These are phyloP conservation scores for Diorhabda sublineata DNA, from an alignment of 1,140 invertebrate genomes.

Conservation along the genomic window DNA sequence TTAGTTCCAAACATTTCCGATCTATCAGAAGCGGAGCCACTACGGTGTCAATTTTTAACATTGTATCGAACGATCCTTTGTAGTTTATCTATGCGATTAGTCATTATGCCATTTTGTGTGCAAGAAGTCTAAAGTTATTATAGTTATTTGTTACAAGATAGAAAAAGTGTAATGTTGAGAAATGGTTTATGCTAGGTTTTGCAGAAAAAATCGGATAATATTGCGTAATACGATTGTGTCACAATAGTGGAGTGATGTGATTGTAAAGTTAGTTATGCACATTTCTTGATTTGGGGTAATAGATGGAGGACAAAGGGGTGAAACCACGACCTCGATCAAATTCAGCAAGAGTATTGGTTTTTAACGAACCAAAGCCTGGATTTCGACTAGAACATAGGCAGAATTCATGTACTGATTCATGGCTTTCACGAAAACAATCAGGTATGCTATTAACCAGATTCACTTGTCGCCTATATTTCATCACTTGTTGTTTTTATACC, in stretches of 20 bases:
- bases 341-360: conserved; percentile 54
- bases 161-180: neutral
- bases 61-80: no score
- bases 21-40: no score
- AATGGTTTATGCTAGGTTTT: neutral
- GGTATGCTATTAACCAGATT: conserved; percentile 16
- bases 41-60: no score
- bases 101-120: no score
- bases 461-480: neutral
- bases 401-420: conserved; percentile 25
- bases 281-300: conserved; percentile 28
- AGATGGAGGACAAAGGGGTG: conserved; percentile 44
- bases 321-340: conserved; percentile 51
- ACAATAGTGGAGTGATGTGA: conserved; percentile 6
- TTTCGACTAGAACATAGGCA: conserved; percentile 27
- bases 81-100: no score
- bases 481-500: neutral
- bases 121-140: no score
- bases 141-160: no score
- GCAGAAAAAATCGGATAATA: neutral
- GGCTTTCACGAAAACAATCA: conserved; percentile 20
- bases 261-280: conserved; percentile 15
- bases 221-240: conserved; percentile 5
- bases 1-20: no score
- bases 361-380: conserved; percentile 44